Percentiles rank a stretch among this genome's conserved stretches.
These are phyloP conservation scores for Melieria crassipennis DNA, from an alignment of 2,888 invertebrate species.

Conservation along the genomic window DNA sequence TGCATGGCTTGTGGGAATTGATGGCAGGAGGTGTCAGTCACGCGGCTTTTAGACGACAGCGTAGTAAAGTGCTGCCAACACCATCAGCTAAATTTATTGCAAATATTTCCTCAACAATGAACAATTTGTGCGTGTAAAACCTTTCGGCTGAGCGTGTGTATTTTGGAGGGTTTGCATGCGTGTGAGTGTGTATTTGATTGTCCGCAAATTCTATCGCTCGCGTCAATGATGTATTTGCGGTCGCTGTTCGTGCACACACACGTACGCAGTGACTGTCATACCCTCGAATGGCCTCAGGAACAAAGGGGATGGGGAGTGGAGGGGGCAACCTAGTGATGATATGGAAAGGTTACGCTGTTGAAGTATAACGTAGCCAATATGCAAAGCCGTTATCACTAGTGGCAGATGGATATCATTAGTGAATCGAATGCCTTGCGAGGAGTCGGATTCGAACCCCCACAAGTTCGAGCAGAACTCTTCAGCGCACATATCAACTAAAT, in stretches of 20 bases:
- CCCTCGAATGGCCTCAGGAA: neutral
- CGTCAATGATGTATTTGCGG: conserved; percentile 34
- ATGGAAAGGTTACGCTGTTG: no score
- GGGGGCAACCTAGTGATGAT: no score
- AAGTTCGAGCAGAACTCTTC: no score
- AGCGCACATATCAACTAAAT: no score
- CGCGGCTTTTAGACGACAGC: conserved; percentile 12
- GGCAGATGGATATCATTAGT: no score
- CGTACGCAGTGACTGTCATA: neutral
- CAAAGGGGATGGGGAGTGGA: no score
- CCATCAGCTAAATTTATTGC: conserved; percentile 63
- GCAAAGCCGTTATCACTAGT: no score
- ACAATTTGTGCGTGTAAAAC: conserved; percentile 56
- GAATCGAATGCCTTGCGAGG: no score
- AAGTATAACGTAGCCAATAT: no score
- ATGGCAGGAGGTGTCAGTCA: conserved; percentile 7
- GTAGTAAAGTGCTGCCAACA: conserved; percentile 46
- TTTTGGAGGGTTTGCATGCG: conserved; percentile 25
- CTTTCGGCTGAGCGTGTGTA: conserved; percentile 11
- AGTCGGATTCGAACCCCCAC: no score
- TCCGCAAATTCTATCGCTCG: conserved; percentile 27
- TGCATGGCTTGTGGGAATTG: neutral
- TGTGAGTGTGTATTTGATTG: conserved; percentile 23
- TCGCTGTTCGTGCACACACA: conserved; percentile 39
- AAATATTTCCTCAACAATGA: conserved; percentile 64